phyloP scores from a whole-genome alignment of 1,140 invertebrate genomes.

The Scaptomyza graminum region DNA sequence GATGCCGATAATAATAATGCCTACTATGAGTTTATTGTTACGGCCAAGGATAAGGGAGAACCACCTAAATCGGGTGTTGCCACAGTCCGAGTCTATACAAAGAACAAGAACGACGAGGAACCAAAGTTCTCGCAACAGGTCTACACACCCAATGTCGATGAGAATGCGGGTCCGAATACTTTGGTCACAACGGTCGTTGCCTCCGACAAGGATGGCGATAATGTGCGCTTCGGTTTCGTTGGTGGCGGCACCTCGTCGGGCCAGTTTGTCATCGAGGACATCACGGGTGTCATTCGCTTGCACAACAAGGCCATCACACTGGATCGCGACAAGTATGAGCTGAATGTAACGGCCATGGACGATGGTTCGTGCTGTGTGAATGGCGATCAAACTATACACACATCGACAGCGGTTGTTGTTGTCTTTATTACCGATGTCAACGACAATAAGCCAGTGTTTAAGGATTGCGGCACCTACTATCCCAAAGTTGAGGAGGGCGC shows the following conservation, averaged over 20 bases:
- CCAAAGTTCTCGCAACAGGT: constrained; percentile 98
- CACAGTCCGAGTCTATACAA: constrained; percentile 96
- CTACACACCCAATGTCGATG: constrained; percentile 97
- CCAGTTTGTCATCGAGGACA: constrained; percentile 97
- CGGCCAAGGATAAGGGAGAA: constrained; percentile 96
- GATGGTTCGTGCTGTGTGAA: constrained; percentile 96
- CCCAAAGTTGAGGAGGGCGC: constrained; percentile 97
- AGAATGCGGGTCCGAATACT: constrained; percentile 97
- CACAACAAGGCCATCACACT: constrained; percentile 93
- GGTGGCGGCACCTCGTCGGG: constrained; percentile 94
- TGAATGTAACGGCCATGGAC: constrained; percentile 97
- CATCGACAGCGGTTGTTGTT: constrained; percentile 96
- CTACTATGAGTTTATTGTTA: constrained; percentile 97
- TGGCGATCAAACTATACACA: constrained; percentile 93
- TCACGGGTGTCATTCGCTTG: constrained; percentile 96
- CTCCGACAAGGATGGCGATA: constrained; percentile 97
- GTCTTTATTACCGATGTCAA: constrained; percentile 98
- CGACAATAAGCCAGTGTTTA: constrained; percentile 97
- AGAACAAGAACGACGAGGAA: constrained; percentile 98
- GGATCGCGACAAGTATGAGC: constrained; percentile 95
- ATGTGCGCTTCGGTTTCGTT: constrained; percentile 96
- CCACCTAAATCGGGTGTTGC: constrained; percentile 95
- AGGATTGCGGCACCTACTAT: constrained; percentile 95
- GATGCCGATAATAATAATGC: constrained; percentile 98
- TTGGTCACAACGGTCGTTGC: constrained; percentile 97